Conservation (phyloP, 2,797 vertebrate genomes). For the Todus mexicanus region DNA sequence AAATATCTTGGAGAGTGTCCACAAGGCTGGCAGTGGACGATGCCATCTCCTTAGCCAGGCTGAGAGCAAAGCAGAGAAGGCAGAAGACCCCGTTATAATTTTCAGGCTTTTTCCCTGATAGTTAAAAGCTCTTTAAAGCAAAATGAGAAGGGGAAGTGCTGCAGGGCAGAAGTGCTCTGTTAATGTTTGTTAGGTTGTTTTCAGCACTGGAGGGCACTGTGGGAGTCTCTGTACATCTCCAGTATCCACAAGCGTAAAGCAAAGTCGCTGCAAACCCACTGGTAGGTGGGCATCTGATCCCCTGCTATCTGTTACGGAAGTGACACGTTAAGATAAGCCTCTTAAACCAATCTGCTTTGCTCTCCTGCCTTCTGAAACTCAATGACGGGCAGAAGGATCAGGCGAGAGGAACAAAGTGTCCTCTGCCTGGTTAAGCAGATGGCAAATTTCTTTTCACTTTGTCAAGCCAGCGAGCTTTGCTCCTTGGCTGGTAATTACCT, state of each 20-base stretch:
- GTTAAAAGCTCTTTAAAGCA: not conserved
- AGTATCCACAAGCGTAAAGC: too few relatives aligned
- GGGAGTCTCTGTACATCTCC: not conserved
- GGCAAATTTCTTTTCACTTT: not conserved
- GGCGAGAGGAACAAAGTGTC: not conserved
- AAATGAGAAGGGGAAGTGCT: not conserved
- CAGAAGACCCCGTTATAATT: not conserved
- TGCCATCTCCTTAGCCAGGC: not conserved
- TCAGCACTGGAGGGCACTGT: not conserved
- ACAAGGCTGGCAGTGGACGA: not conserved
- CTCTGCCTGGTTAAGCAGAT: not conserved
- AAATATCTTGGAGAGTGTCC: not conserved
- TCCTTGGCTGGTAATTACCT: conserved; percentile 76
- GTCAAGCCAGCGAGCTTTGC: not conserved
- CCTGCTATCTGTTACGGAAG: not conserved
- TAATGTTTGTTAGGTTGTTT: not conserved
- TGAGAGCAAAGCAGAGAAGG: not conserved
- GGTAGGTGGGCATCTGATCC: not conserved
- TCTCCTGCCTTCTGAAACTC: not conserved
- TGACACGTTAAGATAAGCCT: not conserved
- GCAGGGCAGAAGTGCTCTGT: not conserved
- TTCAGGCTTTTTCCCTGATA: not conserved
- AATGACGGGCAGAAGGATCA: not conserved
- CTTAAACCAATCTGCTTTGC: not conserved
- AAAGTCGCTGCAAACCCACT: not conserved